These are phyloP conservation scores for Creontiades dilutus DNA, from an alignment of 2,888 invertebrate species.

Conservation along the genomic window DNA sequence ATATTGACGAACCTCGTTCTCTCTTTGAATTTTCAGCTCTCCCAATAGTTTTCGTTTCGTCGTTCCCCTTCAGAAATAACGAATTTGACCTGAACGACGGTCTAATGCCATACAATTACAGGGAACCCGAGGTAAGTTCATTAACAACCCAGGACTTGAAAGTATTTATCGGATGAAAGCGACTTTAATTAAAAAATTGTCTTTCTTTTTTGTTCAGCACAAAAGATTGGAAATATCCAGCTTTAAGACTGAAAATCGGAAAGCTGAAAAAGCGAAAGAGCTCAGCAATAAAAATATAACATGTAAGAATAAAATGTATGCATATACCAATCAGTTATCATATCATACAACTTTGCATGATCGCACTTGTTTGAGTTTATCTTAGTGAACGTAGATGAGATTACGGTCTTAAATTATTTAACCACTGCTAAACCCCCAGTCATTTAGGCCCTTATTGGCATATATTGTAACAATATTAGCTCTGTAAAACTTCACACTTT, in stretches of 20 bases:
- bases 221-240: constrained; percentile 69
- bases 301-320: constrained; percentile 69
- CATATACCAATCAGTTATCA: neutral
- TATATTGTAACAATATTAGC: no score
- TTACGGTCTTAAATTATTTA: no score
- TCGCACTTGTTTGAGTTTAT: no score
- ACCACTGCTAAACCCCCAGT: no score
- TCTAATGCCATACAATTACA: constrained; percentile 51
- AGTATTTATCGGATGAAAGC: neutral
- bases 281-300: constrained; percentile 73
- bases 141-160: neutral
- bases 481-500: no score
- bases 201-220: neutral
- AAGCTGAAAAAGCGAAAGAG: constrained; percentile 75
- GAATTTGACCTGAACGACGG: constrained; percentile 62
- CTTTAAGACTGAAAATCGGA: constrained; percentile 73
- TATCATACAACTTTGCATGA: no score
- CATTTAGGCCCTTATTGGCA: no score
- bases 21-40: constrained; percentile 51
- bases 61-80: constrained; percentile 58
- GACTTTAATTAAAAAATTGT: neutral
- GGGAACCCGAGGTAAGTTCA: constrained; percentile 48
- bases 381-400: no score
- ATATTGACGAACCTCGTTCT: constrained; percentile 3
- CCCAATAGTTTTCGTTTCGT: constrained; percentile 65